Evolutionary conservation across 2,113 vertebrate genomes (phyloP).

Genomic region (Okapia johnstoni): DNA sequence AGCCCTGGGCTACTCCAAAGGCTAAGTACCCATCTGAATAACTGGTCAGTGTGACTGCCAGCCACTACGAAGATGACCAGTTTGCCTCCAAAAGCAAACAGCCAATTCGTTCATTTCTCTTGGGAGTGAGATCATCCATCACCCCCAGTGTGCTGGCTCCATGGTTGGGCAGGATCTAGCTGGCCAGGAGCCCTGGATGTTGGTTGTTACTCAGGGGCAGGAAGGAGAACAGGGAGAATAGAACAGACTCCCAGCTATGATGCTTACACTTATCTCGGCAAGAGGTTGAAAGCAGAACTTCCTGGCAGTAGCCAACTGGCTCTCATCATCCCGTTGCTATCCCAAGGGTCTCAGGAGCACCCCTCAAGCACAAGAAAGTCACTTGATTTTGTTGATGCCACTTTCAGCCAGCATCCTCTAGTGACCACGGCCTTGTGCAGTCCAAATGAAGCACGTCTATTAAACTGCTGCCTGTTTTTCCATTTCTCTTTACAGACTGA

Average conservation of each 20-base stretch:
- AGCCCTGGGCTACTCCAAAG: not conserved
- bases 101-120: not conserved
- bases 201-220: not conserved
- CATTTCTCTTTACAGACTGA: constrained; percentile 80
- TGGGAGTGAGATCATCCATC: not conserved
- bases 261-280: not conserved
- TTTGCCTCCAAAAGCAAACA: not conserved
- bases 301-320: not conserved
- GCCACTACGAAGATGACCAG: not conserved
- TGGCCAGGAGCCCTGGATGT: not conserved
- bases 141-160: not conserved
- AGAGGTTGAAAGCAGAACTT: not conserved
- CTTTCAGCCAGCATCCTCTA: not conserved
- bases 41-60: not conserved
- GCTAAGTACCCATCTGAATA: not conserved
- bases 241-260: not conserved
- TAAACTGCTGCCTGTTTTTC: constrained; percentile 10
- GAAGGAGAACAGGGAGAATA: not conserved
- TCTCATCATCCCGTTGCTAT: not conserved
- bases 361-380: not conserved
- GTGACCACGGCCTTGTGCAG: not conserved
- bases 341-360: not conserved
- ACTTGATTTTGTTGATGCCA: not conserved
- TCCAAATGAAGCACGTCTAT: not conserved
- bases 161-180: not conserved